Evolutionary conservation across 2,888 invertebrate species (phyloP), one percentile per base, ranked within the genome.

Genomic region (Tinea trinotella): DNA sequence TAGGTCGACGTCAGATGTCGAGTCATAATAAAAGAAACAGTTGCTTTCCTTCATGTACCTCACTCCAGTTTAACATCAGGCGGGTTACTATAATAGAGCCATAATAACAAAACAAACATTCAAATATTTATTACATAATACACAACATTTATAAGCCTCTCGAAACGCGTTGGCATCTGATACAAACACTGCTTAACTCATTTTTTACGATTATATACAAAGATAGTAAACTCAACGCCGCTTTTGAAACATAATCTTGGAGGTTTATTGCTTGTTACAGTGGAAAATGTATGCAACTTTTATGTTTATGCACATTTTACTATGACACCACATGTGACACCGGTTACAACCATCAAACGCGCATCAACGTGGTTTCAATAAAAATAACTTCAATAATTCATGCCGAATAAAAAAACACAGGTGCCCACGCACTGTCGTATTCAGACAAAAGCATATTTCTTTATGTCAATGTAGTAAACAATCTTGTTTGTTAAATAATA

Each of bases 231-330:
- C n/a, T 15, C 40, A 7, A 40, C 35, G 5, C 40, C 12, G 1
- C 40, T 40, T 15, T 4, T 40, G 40, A 2, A 13, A 40, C 15
- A 7, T 40, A 12, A 40, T 40, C 15, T 15, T n/a, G 2, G 40
- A 40, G 6, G 1, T 40, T 40, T 40, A 40, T 40, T 40, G 40
- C 40, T 15, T 12, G 13, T 4, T 40, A 40, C 40, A 40, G 22
- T 22, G 2, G 15, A n/a, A 4, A n/a, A 35, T 35, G 35, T 40
- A 40, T 40, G 40, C 40, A 40, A 40, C 13, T 40, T 35, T 40
- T 40, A 40, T 40, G 40, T 40, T 40, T 40, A 40, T 40, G 40
- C 40, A 12, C 15, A 12, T 40, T 30, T 30, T 30, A 30, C 30
- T 4, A 30, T 7, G n/a, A 30, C 13, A 40, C 40, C 40, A 40